Base-by-base conservation (phyloP, 2,888 invertebrate genomes). In the Athalia circularis region DNA sequence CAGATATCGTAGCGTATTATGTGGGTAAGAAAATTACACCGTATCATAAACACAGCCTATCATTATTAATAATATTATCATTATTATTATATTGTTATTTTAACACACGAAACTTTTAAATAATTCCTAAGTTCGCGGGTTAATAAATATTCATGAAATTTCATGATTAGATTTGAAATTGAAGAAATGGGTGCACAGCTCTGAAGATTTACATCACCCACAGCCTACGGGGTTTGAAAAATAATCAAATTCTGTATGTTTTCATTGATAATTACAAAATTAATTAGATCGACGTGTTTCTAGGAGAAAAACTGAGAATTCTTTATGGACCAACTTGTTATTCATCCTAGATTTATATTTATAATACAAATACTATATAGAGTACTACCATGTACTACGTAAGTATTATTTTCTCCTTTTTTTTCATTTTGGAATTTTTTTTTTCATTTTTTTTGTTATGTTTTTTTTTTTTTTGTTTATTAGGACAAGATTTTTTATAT, bases 31-130 rank as follows among this genome's bases (percentile, higher is more conserved):
- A 47, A 50, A 75, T 45, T 79, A 79, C 80, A 82, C 79, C 80
- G 70, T 80, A 81, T 82, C 79, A 81, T 82, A 80, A 81, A 82
- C 83, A 83, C 80, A 81, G 80, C 81, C 80, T 81, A 80, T 81
- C 77, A 80, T 82, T 75, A 75, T 75, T 62, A 75, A 15, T 62
- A 62, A 47, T 59, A 47, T 59, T 72, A 59, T 59, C n/a, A 47
- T 72, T 29, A 7, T 54, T 54, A 54, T 11, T 54, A 68, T 43
- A 59, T 70, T 70, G 54, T 45, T 47, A 52, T 13, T 57, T 75
- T 5, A 64, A 48, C 29, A 75, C 75, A 29, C 50, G 48, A n/a
- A 8, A 62, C 61, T 75, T 62, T 50, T 29, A 62, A 43, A 29
- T 62, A 8, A 5, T 50, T 29, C 48, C 62, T 62, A 75, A 62